A percentile compares a stretch with the other conserved stretches of the same genome.
Evolutionary conservation across 2,797 vertebrate species (phyloP).

Genomic region (Takifugu ocellatus): DNA sequence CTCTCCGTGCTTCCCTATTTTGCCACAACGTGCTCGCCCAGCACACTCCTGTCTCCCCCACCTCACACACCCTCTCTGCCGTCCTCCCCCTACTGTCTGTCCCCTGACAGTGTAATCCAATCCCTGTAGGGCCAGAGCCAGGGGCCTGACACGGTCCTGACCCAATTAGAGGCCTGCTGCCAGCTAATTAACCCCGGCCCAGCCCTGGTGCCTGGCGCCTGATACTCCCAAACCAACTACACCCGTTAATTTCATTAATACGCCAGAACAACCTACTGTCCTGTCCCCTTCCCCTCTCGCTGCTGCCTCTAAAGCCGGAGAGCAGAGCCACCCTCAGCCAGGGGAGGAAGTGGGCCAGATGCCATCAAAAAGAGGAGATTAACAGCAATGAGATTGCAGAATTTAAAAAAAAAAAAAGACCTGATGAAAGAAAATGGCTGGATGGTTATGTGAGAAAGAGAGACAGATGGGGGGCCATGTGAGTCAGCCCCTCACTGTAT

Average conservation of each 20-base stretch:
- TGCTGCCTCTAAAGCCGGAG: conserved; percentile 22
- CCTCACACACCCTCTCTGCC: conserved; percentile 20
- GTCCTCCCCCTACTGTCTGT: conserved; percentile 53
- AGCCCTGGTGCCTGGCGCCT: conserved; percentile 67
- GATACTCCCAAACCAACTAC: conserved; percentile 66
- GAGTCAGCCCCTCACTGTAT: conserved; percentile 68
- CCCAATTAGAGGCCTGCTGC: conserved; percentile 76
- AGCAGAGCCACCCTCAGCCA: conserved; percentile 18
- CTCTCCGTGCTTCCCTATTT: conserved; percentile 20
- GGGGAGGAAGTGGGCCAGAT: conserved; percentile 28
- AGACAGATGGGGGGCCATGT: conserved; percentile 72
- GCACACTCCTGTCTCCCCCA: conserved; percentile 39
- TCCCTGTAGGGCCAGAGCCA: conserved; percentile 74
- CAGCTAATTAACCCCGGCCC: conserved; percentile 74
- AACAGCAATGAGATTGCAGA: conserved; percentile 19
- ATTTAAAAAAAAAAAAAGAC: conserved; percentile 7
- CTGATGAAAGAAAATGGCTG: conserved; percentile 66
- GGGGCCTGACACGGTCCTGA: conserved; percentile 76
- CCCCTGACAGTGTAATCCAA: conserved; percentile 73
- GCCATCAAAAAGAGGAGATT: conserved; percentile 25
- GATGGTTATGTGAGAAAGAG: conserved; percentile 73
- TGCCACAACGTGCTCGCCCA: conserved; percentile 7
- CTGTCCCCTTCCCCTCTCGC: conserved; percentile 34
- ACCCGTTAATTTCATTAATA: conserved; percentile 74
- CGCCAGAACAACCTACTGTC: conserved; percentile 43